Base-by-base conservation (phyloP, 2,888 invertebrate genomes). In the Tetheella fluctuosa region DNA sequence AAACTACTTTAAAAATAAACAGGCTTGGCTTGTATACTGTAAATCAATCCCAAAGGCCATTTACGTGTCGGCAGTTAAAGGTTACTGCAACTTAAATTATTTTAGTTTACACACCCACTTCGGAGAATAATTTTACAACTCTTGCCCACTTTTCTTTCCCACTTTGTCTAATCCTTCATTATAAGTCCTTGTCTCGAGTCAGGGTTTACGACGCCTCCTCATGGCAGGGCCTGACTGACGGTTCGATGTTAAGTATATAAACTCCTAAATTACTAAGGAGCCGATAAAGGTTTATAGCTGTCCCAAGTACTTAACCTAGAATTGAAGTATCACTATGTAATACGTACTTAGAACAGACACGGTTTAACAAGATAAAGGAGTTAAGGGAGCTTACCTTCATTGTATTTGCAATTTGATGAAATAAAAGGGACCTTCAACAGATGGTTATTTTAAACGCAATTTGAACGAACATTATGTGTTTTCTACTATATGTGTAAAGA, bases 271-370 rank as follows among this genome's bases (percentile, higher is more conserved):
- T 74, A 73, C 74, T 69, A 76, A 76, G 76, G 69, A 77, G 74
- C 71, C 74, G 76, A 80, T 80, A 78, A 77, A 81, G 73, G 73
- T 76, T 80, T 77, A 80, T 71, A 65, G 67, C 64, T 65, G 59
- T 63, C 60, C 65, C 71, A 70, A 76, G 69, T 70, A 64, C 69
- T 61, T 57, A 65, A 61, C 64, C 65, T 59, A 70, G 54, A 54
- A 59, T 60, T 55, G 54, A 64, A 64, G 62, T 62, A 58, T 17
- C 55, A 53, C 23, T 39, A 59, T 63, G 30, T 54, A 28, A 30
- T 54, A 48, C 20, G 48, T 48, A 48, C 48, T 48, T 48, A 48
- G 42, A 42, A 42, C 20, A 48, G 48, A 48, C 48, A 48, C 20
- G 48, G 17, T 48, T 48, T 48, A 48, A 20, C 8, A 48, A 48